phyloP scores from a whole-genome alignment of 2,113 vertebrate genomes.

The Chionomys nivalis region DNA sequence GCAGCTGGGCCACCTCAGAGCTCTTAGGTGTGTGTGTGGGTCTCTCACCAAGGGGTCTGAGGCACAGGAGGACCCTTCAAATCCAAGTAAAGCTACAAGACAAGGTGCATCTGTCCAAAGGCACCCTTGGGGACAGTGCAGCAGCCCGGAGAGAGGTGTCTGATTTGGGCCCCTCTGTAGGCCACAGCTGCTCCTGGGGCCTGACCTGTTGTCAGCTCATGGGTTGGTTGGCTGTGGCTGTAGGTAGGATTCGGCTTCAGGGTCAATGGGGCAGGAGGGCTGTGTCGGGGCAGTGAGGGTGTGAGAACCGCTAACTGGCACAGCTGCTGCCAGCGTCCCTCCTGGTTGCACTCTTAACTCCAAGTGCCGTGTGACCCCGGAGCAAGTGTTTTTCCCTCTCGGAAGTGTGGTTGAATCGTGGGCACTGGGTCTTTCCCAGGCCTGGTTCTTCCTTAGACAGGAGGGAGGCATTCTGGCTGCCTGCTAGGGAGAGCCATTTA shows the following conservation, averaged over 20 bases:
- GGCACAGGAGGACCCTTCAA: not conserved
- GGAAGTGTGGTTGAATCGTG: not conserved
- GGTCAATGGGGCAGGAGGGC: not conserved
- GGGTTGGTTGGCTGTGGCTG: too few species aligned
- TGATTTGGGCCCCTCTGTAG: not conserved
- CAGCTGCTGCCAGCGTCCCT: not conserved
- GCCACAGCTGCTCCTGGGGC: not conserved
- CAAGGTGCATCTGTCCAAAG: not conserved
- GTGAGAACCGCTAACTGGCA: not conserved
- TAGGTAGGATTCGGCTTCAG: not conserved
- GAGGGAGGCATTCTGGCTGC: not conserved
- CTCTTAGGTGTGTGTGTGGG: not conserved
- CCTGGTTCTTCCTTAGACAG: not conserved
- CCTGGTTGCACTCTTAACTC: too few species aligned
- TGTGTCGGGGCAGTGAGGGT: not conserved
- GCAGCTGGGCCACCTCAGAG: not conserved
- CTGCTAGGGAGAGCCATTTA: not conserved
- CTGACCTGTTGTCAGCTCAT: not conserved
- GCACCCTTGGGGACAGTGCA: not conserved
- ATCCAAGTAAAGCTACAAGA: not conserved
- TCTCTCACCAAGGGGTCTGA: not conserved
- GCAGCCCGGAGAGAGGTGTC: not conserved
- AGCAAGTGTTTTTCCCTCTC: slow-evolving; percentile 3
- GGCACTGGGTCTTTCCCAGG: not conserved
- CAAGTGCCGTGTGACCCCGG: not conserved